These are phyloP conservation scores for Notothenia coriiceps DNA, from an alignment of 2,113 vertebrate species.

Conservation along the genomic window DNA sequence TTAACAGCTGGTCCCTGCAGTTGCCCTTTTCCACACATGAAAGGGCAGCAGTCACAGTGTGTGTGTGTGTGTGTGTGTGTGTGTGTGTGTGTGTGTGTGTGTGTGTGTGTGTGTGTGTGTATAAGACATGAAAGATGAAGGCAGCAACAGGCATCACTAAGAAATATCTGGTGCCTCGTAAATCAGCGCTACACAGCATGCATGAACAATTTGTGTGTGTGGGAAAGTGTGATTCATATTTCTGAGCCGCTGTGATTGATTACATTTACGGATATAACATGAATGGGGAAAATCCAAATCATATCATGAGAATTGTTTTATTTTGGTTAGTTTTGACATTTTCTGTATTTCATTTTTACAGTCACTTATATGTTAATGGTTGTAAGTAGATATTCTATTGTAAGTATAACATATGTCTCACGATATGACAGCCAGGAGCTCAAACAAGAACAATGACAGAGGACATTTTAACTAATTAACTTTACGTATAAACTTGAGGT, in stretches of 20 bases:
- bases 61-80: slow-evolving; percentile 39
- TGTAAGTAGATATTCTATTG: too few relatives aligned
- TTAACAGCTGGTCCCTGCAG: slow-evolving; percentile 91
- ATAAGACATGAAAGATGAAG: slow-evolving; percentile 74
- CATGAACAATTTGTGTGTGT: slow-evolving; percentile 80
- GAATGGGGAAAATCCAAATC: background rate
- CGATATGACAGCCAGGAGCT: too few relatives aligned
- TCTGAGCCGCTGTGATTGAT: slow-evolving; percentile 22
- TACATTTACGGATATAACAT: background rate
- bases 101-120: slow-evolving; percentile 45
- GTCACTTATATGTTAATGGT: too few relatives aligned
- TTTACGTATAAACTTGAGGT: too few relatives aligned
- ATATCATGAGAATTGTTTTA: background rate
- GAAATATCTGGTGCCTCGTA: slow-evolving; percentile 87
- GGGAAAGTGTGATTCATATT: slow-evolving; percentile 28
- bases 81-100: slow-evolving; percentile 35
- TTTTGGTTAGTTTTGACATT: background rate
- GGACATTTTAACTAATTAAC: too few relatives aligned
- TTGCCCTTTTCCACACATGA: slow-evolving; percentile 91
- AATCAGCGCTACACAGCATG: slow-evolving; percentile 84
- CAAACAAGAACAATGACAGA: too few relatives aligned
- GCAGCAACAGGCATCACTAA: slow-evolving; percentile 87
- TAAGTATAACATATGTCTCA: too few relatives aligned
- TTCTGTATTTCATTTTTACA: background rate
- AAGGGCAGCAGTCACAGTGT: slow-evolving; percentile 86